Percentiles rank a stretch among this genome's conserved stretches.
These are phyloP conservation scores for Allophyes oxyacanthae DNA, from an alignment of 2,888 invertebrate genomes.

Conservation along the genomic window DNA sequence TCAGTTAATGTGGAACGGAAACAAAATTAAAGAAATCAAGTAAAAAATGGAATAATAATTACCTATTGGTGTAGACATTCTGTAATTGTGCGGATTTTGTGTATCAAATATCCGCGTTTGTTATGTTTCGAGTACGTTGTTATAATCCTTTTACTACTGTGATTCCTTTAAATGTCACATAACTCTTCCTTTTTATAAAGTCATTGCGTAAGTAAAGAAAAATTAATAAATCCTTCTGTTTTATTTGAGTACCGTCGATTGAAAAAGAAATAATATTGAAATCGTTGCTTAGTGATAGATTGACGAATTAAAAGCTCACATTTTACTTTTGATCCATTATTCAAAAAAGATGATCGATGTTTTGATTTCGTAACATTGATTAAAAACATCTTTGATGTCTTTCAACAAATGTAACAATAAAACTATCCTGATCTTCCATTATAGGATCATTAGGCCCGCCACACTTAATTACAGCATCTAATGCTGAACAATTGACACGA, in stretches of 20 bases:
- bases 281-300: too few species aligned
- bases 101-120: conserved; percentile 68
- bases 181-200: too few species aligned
- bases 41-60: conserved; percentile 60
- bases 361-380: background rate
- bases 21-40: conserved; percentile 52
- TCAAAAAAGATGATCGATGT: background rate
- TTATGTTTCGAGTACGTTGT: conserved; percentile 63
- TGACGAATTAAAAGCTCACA: too few species aligned
- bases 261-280: background rate
- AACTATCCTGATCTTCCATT: conserved; percentile 27
- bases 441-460: conserved; percentile 44
- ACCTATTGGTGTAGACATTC: conserved; percentile 54
- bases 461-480: conserved; percentile 58
- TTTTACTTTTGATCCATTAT: too few species aligned
- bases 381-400: conserved; percentile 13
- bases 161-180: conserved; percentile 2
- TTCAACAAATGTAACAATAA: conserved; percentile 22
- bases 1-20: conserved; percentile 51
- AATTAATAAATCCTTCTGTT: too few species aligned
- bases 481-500: conserved; percentile 66
- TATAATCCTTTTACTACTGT: conserved; percentile 52
- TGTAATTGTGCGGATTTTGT: conserved; percentile 63
- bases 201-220: too few species aligned
- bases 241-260: background rate